Conservation (phyloP, 2,797 vertebrate species). For the Sciurus vulgaris region DNA sequence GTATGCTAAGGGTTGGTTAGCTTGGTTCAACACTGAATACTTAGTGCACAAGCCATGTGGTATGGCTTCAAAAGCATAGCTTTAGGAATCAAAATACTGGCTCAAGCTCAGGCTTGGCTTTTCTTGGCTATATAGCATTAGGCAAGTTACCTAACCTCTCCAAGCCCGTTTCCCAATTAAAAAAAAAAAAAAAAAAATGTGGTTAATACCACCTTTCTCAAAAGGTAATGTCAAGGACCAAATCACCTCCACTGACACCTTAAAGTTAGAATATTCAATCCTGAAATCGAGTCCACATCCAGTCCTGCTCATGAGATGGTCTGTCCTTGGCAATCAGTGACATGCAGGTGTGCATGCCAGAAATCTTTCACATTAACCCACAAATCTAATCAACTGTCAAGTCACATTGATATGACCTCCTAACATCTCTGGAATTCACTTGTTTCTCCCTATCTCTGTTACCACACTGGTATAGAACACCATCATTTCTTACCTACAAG, state of each 20-base stretch:
- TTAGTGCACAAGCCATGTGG: not conserved
- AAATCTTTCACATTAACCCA: not conserved
- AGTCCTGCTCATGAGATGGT: not conserved
- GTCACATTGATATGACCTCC: not conserved
- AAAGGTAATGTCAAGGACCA: not conserved
- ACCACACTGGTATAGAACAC: not conserved
- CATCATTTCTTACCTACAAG: not conserved
- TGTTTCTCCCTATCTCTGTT: not conserved
- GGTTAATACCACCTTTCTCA: not conserved
- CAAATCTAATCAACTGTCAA: not conserved
- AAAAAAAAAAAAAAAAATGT: not conserved
- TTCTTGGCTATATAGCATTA: not conserved
- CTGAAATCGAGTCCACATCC: not conserved
- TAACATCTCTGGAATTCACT: not conserved
- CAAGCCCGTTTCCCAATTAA: not conserved
- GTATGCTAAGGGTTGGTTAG: not conserved
- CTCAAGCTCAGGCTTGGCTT: not conserved
- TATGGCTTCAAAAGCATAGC: not conserved
- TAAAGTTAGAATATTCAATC: not conserved
- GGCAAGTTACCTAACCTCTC: not conserved
- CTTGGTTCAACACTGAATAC: not conserved
- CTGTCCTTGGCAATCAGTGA: not conserved
- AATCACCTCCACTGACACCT: not conserved
- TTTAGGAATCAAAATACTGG: not conserved
- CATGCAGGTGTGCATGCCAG: not conserved